Base-by-base conservation (phyloP, 1,140 invertebrate species). In the Drosophila bocqueti region DNA sequence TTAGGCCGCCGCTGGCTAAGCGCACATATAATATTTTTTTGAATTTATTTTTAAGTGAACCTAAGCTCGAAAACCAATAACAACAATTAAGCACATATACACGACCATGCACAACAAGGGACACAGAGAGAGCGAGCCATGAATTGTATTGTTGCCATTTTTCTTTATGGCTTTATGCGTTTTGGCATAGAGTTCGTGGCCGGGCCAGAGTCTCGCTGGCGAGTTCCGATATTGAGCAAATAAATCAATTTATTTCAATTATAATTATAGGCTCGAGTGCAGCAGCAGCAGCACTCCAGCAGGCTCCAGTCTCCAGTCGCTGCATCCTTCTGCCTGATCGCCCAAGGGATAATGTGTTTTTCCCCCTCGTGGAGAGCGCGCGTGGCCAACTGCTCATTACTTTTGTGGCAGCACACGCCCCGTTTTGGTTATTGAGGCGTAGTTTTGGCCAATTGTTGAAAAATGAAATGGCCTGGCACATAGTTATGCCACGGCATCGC, bases 191-290 rank as follows among this genome's bases (percentile, higher is more conserved):
- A 87, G 76, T 62, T 74, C 63, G 52, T 49, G 57, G 58, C 45
- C 50, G 2, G 47, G 58, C 50, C 50, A 31, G 49, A 34, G 50
- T 34, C 50, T 74, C 15, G 47, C 50, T 43, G 57, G 54, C 42
- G 36, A 73, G 61, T 61, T 31, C n/a, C 64, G 74, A 76, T 65
- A 85, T 63, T 77, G 75, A 71, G 86, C 82, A 90, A 90, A 90
- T 90, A 90, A 90, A 90, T 90, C 85, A 90, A 90, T 90, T 90
- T 76, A 90, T 90, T 90, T 90, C 85, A 90, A 90, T 90, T 90
- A 91, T 90, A 90, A 90, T 90, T 90, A 90, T 85, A 90, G 85
- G 66, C 74, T 68, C 62, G 77, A 69, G 74, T 73, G 75, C 71
- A 84, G 77, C 50, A 21, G 15, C 47, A 50, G 74, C 68, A 45